phyloP scores from a whole-genome alignment of 2,797 vertebrate genomes.

The Gila robusta region DNA sequence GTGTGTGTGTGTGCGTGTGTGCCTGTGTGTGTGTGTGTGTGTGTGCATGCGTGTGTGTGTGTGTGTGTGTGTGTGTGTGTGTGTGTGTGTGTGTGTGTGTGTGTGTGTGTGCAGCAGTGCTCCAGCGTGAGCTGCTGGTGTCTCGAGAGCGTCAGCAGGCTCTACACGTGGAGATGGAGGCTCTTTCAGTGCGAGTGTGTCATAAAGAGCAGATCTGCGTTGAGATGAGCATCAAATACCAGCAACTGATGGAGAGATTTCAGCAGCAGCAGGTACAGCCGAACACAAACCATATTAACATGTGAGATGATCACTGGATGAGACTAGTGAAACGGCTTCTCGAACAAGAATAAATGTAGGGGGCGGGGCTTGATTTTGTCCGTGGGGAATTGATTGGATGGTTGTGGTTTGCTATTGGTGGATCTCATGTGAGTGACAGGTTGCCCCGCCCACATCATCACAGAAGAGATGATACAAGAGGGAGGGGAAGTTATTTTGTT shows the following conservation, averaged over 20 bases:
- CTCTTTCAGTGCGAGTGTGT: slow-evolving; percentile 59
- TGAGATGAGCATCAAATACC: slow-evolving; percentile 69
- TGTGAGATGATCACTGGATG: neutral
- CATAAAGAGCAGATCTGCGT: slow-evolving; percentile 72
- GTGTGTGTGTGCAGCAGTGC: slow-evolving; percentile 59
- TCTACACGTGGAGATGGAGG: slow-evolving; percentile 74
- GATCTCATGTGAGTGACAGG: no score
- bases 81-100: neutral
- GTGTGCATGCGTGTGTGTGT: neutral
- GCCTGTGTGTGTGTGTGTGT: no score
- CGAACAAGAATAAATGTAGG: neutral
- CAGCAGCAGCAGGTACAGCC: slow-evolving; percentile 47
- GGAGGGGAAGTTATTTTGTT: no score
- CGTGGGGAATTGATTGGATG: no score
- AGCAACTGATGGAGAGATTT: slow-evolving; percentile 65
- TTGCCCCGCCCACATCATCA: neutral
- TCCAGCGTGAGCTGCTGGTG: slow-evolving; percentile 75
- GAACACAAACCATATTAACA: neutral
- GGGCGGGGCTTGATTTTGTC: no score
- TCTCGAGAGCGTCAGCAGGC: slow-evolving; percentile 70
- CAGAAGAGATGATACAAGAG: no score
- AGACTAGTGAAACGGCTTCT: neutral
- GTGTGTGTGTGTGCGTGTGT: neutral
- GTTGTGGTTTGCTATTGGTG: no score
- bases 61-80: neutral